Percentiles rank a stretch among this genome's conserved stretches.
Evolutionary conservation across 2,113 vertebrate species (phyloP).

Genomic region (Elephantulus edwardii): DNA sequence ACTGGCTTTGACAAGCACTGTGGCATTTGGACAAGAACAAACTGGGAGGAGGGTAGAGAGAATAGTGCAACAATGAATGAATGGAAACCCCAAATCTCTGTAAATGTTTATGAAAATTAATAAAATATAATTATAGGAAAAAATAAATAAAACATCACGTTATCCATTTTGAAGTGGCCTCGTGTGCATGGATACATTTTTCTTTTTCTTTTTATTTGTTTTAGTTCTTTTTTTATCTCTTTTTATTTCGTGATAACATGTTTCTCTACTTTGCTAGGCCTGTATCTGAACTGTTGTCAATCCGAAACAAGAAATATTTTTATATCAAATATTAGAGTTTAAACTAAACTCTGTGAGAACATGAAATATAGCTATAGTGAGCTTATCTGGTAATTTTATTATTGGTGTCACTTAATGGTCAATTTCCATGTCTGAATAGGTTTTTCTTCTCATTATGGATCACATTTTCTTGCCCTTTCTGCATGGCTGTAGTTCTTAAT

Average conservation of each 20-base stretch:
- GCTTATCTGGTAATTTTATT: background rate
- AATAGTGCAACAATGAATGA: no score
- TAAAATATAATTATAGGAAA: no score
- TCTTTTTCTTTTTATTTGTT: background rate
- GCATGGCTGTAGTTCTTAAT: background rate
- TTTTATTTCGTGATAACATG: background rate
- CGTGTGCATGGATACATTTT: background rate
- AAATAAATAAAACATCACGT: no score
- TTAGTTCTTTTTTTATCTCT: background rate
- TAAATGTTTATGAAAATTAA: no score
- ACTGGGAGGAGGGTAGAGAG: no score
- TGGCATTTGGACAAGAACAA: no score
- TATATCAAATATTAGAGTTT: background rate
- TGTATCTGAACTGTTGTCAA: background rate
- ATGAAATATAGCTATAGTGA: no score
- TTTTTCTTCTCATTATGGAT: background rate
- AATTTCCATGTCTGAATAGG: background rate
- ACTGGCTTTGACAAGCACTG: no score
- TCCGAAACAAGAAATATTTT: background rate
- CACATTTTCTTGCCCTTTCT: background rate
- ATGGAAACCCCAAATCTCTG: background rate
- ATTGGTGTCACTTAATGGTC: background rate
- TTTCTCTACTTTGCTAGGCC: background rate
- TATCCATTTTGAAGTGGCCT: background rate
- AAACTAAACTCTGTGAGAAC: background rate